Percentiles rank a stretch among this genome's conserved stretches.
Conservation (phyloP, 2,888 invertebrate genomes). For the Shargacucullia verbasci region DNA sequence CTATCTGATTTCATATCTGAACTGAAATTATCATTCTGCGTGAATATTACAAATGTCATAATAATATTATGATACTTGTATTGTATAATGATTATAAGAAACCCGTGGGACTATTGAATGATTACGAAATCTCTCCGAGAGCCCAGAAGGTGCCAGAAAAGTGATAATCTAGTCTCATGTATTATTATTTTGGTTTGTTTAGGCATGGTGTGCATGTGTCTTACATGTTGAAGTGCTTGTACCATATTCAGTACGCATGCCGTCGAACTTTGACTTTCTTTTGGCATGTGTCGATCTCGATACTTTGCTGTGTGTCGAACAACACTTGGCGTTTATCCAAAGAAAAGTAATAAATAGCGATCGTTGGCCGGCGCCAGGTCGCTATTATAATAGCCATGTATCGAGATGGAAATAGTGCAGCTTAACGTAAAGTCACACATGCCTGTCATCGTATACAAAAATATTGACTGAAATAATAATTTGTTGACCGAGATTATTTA, state of each 20-base stretch:
- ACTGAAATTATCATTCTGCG: conserved; percentile 30
- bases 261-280: conserved; percentile 86
- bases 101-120: conserved; percentile 26
- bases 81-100: conserved; percentile 31
- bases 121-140: conserved; percentile 14
- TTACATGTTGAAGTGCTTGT: conserved; percentile 46
- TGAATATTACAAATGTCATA: conserved; percentile 47
- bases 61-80: conserved; percentile 56
- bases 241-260: conserved; percentile 61
- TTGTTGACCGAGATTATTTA: conserved; percentile 48
- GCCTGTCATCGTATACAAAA: conserved; percentile 55
- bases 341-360: conserved; percentile 82
- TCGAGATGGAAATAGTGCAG: conserved; percentile 76
- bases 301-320: conserved; percentile 70
- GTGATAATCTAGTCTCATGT: conserved; percentile 11
- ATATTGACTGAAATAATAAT: conserved; percentile 41
- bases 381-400: conserved; percentile 72
- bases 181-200: conserved; percentile 25
- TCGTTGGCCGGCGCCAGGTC: conserved; percentile 80
- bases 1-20: conserved; percentile 45
- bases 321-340: conserved; percentile 80
- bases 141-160: conserved; percentile 33
- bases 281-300: conserved; percentile 78
- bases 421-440: conserved; percentile 59
- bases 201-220: conserved; percentile 43